These are phyloP conservation scores for Gouania willdenowi DNA, from an alignment of 2,797 vertebrate species.

Conservation along the genomic window DNA sequence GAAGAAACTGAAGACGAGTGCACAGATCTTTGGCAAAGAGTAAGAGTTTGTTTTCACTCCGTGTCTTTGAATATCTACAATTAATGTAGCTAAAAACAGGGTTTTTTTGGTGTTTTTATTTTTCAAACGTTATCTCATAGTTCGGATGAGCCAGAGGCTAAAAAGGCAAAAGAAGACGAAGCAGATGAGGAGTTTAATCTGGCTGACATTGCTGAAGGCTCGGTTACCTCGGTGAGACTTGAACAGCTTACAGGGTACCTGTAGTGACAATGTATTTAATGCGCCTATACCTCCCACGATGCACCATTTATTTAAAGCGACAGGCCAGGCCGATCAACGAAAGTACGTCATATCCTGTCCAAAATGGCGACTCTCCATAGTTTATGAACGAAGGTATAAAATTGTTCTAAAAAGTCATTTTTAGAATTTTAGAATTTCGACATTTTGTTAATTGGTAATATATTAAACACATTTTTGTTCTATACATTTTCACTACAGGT, in stretches of 20 bases:
- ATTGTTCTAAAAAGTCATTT: too few species aligned
- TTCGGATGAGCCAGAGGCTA: conserved; percentile 69
- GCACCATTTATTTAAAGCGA: too few species aligned
- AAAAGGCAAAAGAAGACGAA: conserved; percentile 80
- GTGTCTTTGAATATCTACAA: background rate
- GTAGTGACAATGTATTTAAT: too few species aligned
- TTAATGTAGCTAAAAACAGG: background rate
- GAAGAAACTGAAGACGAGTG: conserved; percentile 85
- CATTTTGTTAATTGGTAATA: too few species aligned
- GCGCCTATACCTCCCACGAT: too few species aligned
- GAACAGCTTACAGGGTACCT: too few species aligned
- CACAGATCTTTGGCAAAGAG: conserved; percentile 88
- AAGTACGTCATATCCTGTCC: background rate
- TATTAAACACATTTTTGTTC: too few species aligned
- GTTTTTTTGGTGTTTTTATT: background rate
- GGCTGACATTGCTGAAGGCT: conserved; percentile 80
- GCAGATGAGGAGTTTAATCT: conserved; percentile 80
- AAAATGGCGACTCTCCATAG: background rate
- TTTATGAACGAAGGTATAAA: too few species aligned
- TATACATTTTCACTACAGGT: too few species aligned
- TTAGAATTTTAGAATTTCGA: too few species aligned
- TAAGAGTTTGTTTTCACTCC: conserved; percentile 62
- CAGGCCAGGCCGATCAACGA: too few species aligned
- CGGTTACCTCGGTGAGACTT: conserved; percentile 81
- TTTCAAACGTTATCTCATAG: conserved; percentile 48